These are phyloP conservation scores for Glaucomys volans DNA, from an alignment of 2,113 vertebrate species.

Conservation along the genomic window DNA sequence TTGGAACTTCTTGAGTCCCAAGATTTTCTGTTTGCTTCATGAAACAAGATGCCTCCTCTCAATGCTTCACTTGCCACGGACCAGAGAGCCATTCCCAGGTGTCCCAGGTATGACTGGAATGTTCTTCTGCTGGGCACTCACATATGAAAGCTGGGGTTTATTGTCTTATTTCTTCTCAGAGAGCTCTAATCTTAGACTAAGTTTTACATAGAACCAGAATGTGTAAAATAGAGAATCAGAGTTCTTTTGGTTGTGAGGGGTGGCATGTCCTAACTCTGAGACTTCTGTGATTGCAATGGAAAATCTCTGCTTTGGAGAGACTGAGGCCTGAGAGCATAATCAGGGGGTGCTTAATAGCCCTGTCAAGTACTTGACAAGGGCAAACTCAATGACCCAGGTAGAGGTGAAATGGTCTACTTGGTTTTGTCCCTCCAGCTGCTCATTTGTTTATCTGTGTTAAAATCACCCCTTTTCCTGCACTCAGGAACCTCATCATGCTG, in stretches of 20 bases:
- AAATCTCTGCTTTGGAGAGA: neutral
- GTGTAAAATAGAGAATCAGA: neutral
- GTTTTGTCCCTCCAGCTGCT: neutral
- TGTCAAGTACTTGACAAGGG: neutral
- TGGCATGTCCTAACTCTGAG: neutral
- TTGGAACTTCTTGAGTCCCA: neutral
- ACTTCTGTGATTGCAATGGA: neutral
- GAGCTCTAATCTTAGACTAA: neutral
- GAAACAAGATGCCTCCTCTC: neutral
- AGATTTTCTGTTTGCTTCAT: neutral
- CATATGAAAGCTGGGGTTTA: neutral
- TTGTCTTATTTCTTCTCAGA: neutral
- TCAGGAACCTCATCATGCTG: neutral
- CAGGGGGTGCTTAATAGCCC: neutral
- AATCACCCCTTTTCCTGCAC: neutral
- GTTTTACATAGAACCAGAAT: slow-evolving; percentile 8
- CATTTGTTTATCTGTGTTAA: neutral
- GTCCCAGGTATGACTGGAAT: neutral
- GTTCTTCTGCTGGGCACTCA: neutral
- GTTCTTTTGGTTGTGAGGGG: neutral
- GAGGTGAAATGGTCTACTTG: neutral
- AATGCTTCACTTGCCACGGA: neutral
- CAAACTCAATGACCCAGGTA: neutral
- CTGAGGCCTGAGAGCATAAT: neutral
- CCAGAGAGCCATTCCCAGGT: neutral